Conservation (phyloP, 2,113 vertebrate species). For the Barnardius zonarius region DNA sequence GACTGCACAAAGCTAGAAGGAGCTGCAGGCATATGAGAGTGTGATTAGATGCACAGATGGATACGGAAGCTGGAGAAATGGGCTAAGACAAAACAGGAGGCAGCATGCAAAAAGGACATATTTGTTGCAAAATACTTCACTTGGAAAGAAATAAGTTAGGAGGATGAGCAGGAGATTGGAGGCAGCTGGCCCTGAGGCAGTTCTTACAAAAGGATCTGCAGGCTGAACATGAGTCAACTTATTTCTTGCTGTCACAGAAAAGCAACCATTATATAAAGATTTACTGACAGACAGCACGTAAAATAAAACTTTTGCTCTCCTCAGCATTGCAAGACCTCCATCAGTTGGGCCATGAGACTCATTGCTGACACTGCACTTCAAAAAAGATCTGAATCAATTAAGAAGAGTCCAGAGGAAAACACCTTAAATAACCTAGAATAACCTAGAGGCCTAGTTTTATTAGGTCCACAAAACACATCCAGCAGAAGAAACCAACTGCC, state of each 20-base stretch:
- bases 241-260: slow-evolving; percentile 4
- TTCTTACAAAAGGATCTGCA: slow-evolving; percentile 7
- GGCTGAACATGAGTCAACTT: slow-evolving; percentile 16
- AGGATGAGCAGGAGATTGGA: neutral
- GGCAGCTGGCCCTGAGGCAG: neutral
- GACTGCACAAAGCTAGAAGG: neutral
- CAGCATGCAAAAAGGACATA: neutral
- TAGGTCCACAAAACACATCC: neutral
- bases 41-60: neutral
- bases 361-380: neutral
- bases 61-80: neutral
- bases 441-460: neutral
- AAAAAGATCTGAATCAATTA: neutral
- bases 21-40: neutral
- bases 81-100: neutral
- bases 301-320: neutral
- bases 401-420: neutral
- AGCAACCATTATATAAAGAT: neutral
- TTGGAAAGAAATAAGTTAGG: neutral
- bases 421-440: slow-evolving; percentile 12
- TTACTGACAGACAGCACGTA: neutral
- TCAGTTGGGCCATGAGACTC: neutral
- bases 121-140: slow-evolving; percentile 23
- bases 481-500: neutral
- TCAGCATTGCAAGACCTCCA: neutral